Conservation (phyloP, 2,797 vertebrate species). For the Gallirallus australis region DNA sequence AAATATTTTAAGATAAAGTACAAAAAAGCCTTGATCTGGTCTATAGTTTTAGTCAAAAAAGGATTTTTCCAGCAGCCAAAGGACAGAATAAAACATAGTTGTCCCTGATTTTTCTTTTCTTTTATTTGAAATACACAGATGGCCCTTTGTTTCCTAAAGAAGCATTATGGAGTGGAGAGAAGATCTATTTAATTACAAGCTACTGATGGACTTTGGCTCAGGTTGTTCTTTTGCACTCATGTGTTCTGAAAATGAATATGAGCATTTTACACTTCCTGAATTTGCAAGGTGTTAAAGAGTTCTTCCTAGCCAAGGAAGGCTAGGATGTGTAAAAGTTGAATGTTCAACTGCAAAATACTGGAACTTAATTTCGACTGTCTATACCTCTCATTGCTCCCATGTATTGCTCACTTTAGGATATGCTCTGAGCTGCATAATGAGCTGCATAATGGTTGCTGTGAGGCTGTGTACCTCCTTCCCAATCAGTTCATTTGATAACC, state of each 20-base stretch:
- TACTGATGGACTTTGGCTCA: fast-evolving
- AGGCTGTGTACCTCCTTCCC: not conserved
- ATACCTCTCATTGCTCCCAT: not conserved
- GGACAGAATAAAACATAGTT: not conserved
- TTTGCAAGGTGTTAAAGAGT: not conserved
- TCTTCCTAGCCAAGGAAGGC: not conserved
- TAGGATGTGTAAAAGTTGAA: not conserved
- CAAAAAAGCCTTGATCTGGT: not conserved
- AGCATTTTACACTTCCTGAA: not conserved
- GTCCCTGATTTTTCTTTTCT: not conserved
- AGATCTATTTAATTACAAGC: not conserved
- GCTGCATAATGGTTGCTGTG: not conserved
- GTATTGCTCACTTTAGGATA: not conserved
- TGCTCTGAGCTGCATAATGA: not conserved
- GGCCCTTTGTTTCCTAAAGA: not conserved
- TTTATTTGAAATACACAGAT: not conserved
- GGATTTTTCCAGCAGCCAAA: not conserved
- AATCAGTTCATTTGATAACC: not conserved
- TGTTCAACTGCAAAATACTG: not conserved
- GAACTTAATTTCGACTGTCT: not conserved
- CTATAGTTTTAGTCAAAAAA: not conserved
- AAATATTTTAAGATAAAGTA: not conserved
- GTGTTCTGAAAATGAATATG: not conserved
- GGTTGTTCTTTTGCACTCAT: not conserved
- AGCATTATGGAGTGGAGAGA: not conserved